These are phyloP conservation scores for Euschistus heros DNA, from an alignment of 1,140 invertebrate species.

Conservation along the genomic window DNA sequence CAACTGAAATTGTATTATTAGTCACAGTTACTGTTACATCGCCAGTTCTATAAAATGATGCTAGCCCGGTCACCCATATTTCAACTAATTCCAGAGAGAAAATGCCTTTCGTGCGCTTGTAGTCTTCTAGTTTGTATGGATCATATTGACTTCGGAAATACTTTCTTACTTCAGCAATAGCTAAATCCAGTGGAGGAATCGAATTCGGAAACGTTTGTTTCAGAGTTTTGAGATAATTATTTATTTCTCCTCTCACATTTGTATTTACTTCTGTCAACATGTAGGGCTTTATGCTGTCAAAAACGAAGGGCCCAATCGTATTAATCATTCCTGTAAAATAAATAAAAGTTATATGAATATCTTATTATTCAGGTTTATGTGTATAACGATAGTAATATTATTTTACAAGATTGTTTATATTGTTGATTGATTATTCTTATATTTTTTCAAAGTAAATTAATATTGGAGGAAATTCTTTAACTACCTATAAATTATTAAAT, in stretches of 20 bases:
- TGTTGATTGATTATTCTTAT: too few relatives aligned
- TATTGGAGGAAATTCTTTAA: too few relatives aligned
- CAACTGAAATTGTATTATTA: conserved; percentile 52
- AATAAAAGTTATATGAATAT: too few relatives aligned
- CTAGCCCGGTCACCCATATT: conserved; percentile 65
- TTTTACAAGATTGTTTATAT: too few relatives aligned
- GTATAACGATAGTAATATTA: too few relatives aligned
- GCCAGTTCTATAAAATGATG: conserved; percentile 68
- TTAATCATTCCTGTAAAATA: conserved; percentile 51
- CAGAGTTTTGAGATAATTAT: conserved; percentile 38
- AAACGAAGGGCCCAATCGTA: conserved; percentile 63
- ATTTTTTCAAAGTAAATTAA: too few relatives aligned
- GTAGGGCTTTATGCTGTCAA: conserved; percentile 74
- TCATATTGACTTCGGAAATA: conserved; percentile 60
- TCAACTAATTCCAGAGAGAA: conserved; percentile 49
- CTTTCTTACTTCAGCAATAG: conserved; percentile 57
- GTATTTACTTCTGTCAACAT: conserved; percentile 64
- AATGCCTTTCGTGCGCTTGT: conserved; percentile 55
- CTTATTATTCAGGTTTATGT: too few relatives aligned
- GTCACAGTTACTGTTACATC: conserved; percentile 60
- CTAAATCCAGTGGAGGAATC: conserved; percentile 71
- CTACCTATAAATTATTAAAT: too few relatives aligned
- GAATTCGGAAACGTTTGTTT: conserved; percentile 70
- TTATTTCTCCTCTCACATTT: conserved; percentile 39
- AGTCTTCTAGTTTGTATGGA: conserved; percentile 52